These are phyloP conservation scores for Pyrocephalus nanus DNA, from an alignment of 2,797 vertebrate species.

Conservation along the genomic window DNA sequence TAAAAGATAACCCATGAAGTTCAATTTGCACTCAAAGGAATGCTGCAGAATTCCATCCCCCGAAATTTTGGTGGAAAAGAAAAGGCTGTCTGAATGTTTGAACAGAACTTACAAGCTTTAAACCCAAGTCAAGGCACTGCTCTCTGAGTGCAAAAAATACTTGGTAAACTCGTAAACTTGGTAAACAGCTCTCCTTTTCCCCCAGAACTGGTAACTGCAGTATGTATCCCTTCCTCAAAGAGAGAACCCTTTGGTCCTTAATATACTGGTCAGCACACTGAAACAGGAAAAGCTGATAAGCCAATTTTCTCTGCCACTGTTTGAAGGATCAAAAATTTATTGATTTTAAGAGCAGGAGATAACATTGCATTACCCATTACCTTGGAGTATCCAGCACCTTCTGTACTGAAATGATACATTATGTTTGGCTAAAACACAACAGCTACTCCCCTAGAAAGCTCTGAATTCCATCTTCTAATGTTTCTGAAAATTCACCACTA, in stretches of 20 bases:
- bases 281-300: not conserved
- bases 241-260: not conserved
- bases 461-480: not conserved
- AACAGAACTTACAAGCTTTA: not conserved
- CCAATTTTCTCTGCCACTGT: not conserved
- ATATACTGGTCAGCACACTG: not conserved
- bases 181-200: not conserved
- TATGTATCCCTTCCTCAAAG: not conserved
- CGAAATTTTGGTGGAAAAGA: not conserved
- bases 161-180: not conserved
- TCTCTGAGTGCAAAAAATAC: not conserved
- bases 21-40: not conserved
- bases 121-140: not conserved
- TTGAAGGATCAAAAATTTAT: not conserved
- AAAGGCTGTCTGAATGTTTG: not conserved
- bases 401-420: not conserved
- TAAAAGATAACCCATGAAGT: not conserved
- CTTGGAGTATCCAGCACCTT: not conserved
- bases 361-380: not conserved
- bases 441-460: not conserved
- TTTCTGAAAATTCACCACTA: not conserved
- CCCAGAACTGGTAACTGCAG: not conserved
- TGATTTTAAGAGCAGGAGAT: not conserved
- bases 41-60: not conserved
- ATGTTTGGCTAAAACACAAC: not conserved